Evolutionary conservation across 2,113 vertebrate genomes (phyloP).

Genomic region (Grantiella picta): DNA sequence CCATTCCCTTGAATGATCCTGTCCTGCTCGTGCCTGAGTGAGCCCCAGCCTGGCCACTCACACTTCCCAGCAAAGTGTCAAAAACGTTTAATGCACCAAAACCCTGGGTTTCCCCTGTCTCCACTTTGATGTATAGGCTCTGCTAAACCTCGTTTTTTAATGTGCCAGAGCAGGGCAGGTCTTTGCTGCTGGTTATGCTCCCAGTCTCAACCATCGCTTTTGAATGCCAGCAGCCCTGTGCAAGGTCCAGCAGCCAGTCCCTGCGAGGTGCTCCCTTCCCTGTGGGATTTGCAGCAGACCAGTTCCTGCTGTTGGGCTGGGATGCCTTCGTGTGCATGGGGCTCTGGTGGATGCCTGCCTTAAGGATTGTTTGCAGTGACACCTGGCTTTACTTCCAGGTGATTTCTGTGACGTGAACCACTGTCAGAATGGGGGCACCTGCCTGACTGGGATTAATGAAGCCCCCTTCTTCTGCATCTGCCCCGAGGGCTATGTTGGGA

Average conservation of each 20-base stretch:
- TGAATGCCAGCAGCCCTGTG: rapidly evolving
- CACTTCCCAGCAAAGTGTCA: neutral
- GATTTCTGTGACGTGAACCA: slow-evolving; percentile 84
- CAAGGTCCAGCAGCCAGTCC: neutral
- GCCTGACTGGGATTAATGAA: slow-evolving; percentile 77
- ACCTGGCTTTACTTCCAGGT: slow-evolving; percentile 65
- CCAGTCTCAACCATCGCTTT: neutral
- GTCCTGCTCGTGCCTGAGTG: rapidly evolving
- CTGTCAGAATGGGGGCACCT: slow-evolving; percentile 91
- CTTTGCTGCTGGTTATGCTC: neutral
- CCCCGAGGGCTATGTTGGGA: slow-evolving; percentile 82
- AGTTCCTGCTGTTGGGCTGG: neutral
- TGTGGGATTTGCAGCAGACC: neutral
- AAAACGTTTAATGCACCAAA: neutral
- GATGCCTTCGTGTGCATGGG: rapidly evolving
- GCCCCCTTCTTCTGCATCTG: slow-evolving; percentile 89
- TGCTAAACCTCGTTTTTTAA: neutral
- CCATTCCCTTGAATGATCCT: neutral
- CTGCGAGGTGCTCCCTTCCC: neutral
- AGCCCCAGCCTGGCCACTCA: neutral
- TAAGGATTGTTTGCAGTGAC: neutral
- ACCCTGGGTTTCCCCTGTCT: neutral
- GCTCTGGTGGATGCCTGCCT: neutral
- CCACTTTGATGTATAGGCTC: neutral
- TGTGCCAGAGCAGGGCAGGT: neutral